These are phyloP conservation scores for Centropus bengalensis DNA, from an alignment of 2,113 vertebrate species.

Conservation along the genomic window DNA sequence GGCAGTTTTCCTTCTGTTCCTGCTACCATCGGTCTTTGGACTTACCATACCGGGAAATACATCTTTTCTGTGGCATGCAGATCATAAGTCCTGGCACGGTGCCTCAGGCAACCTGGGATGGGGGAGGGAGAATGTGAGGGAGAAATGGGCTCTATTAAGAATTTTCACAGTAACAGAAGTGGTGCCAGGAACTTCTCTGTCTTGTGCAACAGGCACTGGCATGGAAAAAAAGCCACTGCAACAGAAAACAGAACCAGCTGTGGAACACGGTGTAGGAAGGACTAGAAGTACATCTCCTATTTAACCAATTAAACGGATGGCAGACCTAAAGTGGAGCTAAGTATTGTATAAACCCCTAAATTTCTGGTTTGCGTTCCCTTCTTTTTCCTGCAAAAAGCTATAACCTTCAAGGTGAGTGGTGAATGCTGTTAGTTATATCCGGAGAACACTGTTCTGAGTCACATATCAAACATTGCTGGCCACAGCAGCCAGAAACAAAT, in stretches of 20 bases:
- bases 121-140: fast-evolving
- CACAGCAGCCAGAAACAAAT: neutral
- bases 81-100: neutral
- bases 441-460: neutral
- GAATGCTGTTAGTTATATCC: neutral
- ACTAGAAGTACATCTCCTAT: neutral
- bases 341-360: neutral
- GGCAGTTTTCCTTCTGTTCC: neutral
- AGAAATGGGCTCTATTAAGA: neutral
- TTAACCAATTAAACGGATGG: neutral
- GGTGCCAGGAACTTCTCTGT: neutral
- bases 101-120: neutral
- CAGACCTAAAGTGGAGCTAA: neutral
- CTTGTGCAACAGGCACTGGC: neutral
- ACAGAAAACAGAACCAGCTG: neutral
- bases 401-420: neutral
- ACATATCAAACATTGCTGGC: neutral
- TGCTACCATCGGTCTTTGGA: neutral
- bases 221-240: neutral
- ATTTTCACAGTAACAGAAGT: neutral
- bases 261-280: neutral
- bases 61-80: neutral
- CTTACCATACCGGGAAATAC: fast-evolving
- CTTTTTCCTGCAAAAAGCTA: neutral
- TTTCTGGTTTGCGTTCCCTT: neutral